Conservation (phyloP, 2,888 invertebrate species). For the Eristalis pertinax region DNA sequence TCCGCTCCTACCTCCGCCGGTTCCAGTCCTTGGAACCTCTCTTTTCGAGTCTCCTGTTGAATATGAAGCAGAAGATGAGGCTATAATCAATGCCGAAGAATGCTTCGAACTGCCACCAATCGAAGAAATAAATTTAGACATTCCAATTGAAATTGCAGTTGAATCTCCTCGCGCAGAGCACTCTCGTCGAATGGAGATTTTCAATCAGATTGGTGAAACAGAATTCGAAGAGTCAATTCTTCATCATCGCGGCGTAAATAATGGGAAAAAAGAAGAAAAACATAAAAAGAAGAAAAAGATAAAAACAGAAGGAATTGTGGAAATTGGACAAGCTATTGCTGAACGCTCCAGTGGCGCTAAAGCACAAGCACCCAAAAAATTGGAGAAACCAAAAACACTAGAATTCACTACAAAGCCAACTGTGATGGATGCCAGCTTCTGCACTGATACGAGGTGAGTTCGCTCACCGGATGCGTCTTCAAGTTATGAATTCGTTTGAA, state of each 20-base stretch:
- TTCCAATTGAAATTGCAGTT: slow-evolving; percentile 79
- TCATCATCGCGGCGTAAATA: slow-evolving; percentile 84
- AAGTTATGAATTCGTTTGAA: slow-evolving; percentile 19
- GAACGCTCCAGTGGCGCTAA: slow-evolving; percentile 11
- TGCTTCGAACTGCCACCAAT: slow-evolving; percentile 88
- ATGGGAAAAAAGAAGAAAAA: slow-evolving; percentile 74
- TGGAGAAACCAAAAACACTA: slow-evolving; percentile 45
- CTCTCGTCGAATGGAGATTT: slow-evolving; percentile 84
- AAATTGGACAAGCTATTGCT: slow-evolving; percentile 77
- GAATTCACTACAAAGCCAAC: slow-evolving; percentile 79
- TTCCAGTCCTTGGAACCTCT: slow-evolving; percentile 76
- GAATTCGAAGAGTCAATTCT: slow-evolving; percentile 88
- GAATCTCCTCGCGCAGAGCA: slow-evolving; percentile 79
- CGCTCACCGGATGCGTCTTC: slow-evolving; percentile 18
- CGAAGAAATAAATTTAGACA: slow-evolving; percentile 82
- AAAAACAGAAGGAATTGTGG: slow-evolving; percentile 77
- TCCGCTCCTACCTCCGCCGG: slow-evolving; percentile 79
- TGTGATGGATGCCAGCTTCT: slow-evolving; percentile 82
- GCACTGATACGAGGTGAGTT: slow-evolving; percentile 75
- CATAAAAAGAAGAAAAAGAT: slow-evolving; percentile 56
- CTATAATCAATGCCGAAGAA: slow-evolving; percentile 86
- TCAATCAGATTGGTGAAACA: slow-evolving; percentile 88
- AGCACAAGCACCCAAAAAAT: slow-evolving; percentile 8
- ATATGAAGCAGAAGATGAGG: slow-evolving; percentile 81
- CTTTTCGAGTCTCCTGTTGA: slow-evolving; percentile 79